Evolutionary conservation across 2,113 vertebrate species (phyloP), one percentile per base, ranked within the genome.

Genomic region (Gasterosteus aculeatus): DNA sequence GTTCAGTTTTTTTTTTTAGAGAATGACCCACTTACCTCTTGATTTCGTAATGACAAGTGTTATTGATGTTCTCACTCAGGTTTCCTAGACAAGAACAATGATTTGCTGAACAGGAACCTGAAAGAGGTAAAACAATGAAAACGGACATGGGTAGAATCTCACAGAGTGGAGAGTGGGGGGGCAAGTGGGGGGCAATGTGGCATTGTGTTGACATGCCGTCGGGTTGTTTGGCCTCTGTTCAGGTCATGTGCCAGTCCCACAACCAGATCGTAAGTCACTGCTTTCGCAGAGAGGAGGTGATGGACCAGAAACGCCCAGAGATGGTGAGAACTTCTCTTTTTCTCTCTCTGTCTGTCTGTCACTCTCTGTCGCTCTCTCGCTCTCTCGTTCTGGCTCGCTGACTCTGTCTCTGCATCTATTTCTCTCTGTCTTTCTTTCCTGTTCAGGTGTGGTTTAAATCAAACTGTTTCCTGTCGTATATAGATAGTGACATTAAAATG

Each of bases 61-160:
- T 75, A 56, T 51, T 39, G 12, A 81, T 69, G 3, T 53, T 31
- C 53, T 69, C 60, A 69, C 80, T 44, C 77, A 99, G 98, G 98
- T 69, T 99, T 99, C 90, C 89, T 99, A 53, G 98, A 99, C 82
- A 99, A 99, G 91, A 99, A 99, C 93, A 99, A 99, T 0, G 96
- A 99, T 84, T 95, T 95, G 69, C 95, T 99, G 42, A 98, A 96
- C 93, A 94, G 98, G 82, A 98, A 97, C 92, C 93, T 99, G 74
- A 99, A 99, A 89, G 97, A 99, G 96, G 98, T 97, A 86, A 95
- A 4, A 14, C n/a, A 11, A n/a, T 66, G 29, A 31, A 59, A 72
- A 9, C 7, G 9, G 19, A 51, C 2, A 42, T 10, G 41, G 14
- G 22, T 44, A 22, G 38, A 69, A 7, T 53, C 26, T 64, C 29